phyloP scores from a whole-genome alignment of 2,888 invertebrate species.

The Hypercompe scribonia region DNA sequence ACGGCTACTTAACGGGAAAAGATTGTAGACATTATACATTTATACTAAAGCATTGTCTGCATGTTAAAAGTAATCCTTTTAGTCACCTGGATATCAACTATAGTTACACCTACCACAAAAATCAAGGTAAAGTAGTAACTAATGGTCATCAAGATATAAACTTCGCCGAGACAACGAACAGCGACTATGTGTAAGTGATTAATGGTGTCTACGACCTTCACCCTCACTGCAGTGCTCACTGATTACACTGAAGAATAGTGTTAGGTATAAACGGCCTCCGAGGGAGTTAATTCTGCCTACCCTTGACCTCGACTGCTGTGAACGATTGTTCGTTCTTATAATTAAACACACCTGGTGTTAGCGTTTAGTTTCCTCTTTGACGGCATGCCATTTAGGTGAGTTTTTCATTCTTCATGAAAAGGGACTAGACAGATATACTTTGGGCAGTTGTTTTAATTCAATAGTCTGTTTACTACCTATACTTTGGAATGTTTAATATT shows the following conservation, averaged over 20 bases:
- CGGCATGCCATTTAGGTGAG: background rate
- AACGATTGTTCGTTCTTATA: slow-evolving; percentile 8
- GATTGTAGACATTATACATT: too few relatives aligned
- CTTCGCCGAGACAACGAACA: slow-evolving; percentile 16
- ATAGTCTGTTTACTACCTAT: too few relatives aligned
- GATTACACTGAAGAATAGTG: slow-evolving; percentile 23
- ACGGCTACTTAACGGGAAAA: too few relatives aligned
- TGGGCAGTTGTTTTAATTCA: background rate
- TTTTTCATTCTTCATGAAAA: background rate
- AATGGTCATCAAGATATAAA: slow-evolving; percentile 14
- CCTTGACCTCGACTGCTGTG: slow-evolving; percentile 7
- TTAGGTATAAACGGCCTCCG: slow-evolving; percentile 11
- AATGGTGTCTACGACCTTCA: slow-evolving; percentile 13
- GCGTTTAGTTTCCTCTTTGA: background rate
- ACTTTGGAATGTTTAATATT: too few relatives aligned
- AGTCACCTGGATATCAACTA: background rate
- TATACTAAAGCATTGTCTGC: background rate
- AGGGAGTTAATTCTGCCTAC: slow-evolving; percentile 7
- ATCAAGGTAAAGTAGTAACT: background rate
- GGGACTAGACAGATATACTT: background rate
- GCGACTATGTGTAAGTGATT: slow-evolving; percentile 18
- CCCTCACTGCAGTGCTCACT: slow-evolving; percentile 22
- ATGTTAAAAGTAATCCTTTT: background rate
- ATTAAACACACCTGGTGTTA: slow-evolving; percentile 6
- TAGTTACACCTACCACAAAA: background rate